phyloP scores from a whole-genome alignment of 2,113 vertebrate genomes.

The Leptodactylus fuscus region DNA sequence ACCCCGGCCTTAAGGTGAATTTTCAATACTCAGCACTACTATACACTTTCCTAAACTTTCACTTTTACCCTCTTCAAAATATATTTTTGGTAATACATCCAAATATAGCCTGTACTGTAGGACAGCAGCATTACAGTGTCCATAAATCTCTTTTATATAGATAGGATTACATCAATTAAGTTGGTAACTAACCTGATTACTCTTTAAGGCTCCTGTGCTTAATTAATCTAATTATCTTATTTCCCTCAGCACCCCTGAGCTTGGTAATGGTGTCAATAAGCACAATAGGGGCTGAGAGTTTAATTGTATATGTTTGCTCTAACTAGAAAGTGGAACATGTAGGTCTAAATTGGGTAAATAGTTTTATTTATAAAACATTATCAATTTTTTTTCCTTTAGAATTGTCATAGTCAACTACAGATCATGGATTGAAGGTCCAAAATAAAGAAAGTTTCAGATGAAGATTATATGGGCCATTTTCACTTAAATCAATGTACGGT shows the following conservation, averaged over 20 bases:
- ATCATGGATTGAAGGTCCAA: not conserved
- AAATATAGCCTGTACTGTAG: not conserved
- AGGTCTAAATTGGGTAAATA: not conserved
- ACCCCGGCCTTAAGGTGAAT: too few species aligned
- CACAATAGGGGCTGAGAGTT: not conserved
- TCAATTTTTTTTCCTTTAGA: not conserved
- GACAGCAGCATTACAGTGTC: not conserved
- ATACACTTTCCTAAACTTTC: too few species aligned
- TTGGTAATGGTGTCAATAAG: conserved; percentile 3
- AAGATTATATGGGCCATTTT: too few species aligned
- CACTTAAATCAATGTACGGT: too few species aligned
- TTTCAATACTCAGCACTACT: too few species aligned
- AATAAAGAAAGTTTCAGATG: not conserved
- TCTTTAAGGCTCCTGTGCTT: not conserved
- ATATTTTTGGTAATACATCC: not conserved
- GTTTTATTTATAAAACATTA: not conserved
- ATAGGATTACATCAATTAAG: not conserved
- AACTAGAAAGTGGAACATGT: not conserved
- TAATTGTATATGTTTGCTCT: not conserved
- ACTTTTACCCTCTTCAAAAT: not conserved
- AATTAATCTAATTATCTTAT: conserved; percentile 5
- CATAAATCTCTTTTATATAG: conserved; percentile 1
- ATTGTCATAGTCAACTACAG: not conserved
- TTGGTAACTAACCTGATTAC: conserved; percentile 22
- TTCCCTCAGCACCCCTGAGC: not conserved